These are phyloP conservation scores for Laodelphax striatellus DNA, from an alignment of 1,140 invertebrate genomes.

Conservation along the genomic window DNA sequence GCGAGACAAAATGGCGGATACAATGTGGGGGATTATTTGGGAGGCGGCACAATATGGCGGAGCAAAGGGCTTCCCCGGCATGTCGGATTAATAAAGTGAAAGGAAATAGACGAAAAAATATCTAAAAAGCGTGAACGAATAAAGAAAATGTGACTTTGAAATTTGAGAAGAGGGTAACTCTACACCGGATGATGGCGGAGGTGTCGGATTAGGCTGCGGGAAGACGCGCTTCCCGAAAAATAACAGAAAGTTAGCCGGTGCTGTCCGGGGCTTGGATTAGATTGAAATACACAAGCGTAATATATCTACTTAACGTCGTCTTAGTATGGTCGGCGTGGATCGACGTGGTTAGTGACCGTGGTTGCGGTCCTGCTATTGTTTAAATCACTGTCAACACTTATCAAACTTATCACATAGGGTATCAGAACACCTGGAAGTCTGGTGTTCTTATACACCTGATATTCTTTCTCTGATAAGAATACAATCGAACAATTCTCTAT, in stretches of 20 bases:
- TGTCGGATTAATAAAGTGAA: too few relatives aligned
- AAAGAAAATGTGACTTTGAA: neutral
- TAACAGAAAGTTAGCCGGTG: neutral
- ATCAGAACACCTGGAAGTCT: too few relatives aligned
- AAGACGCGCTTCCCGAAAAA: neutral
- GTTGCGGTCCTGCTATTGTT: too few relatives aligned
- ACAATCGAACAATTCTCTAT: too few relatives aligned
- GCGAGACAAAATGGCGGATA: too few relatives aligned
- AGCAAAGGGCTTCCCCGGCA: too few relatives aligned
- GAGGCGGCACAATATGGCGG: too few relatives aligned
- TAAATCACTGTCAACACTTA: too few relatives aligned
- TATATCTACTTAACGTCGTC: slow-evolving; percentile 1
- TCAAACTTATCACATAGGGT: too few relatives aligned
- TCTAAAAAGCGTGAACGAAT: neutral
- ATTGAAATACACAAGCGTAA: neutral
- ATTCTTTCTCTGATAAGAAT: too few relatives aligned
- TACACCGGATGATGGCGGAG: neutral
- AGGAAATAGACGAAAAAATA: neutral
- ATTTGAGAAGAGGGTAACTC: neutral
- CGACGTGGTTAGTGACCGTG: neutral
- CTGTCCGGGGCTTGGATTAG: neutral
- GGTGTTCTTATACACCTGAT: too few relatives aligned
- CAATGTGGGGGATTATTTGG: too few relatives aligned
- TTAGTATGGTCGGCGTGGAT: neutral
- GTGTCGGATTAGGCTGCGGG: neutral